Percentiles rank a stretch among this genome's conserved stretches.
Evolutionary conservation across 2,113 vertebrate species (phyloP).

Genomic region (Larimichthys crocea): DNA sequence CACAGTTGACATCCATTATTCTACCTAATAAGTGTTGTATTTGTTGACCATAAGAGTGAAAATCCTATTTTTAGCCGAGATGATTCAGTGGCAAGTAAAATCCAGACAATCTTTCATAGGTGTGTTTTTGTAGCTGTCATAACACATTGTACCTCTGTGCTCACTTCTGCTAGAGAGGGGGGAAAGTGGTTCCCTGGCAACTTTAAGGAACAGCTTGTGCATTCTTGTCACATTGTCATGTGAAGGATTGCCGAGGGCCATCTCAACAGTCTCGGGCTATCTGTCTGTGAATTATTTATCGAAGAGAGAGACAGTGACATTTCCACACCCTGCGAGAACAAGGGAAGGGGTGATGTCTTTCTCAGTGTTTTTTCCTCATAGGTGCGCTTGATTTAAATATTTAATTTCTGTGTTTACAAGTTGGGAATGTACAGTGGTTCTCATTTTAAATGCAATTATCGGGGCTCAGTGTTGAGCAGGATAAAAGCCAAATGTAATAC

Average conservation of each 20-base stretch:
- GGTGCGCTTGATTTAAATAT: constrained; percentile 43
- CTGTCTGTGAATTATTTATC: constrained; percentile 79
- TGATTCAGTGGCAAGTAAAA: constrained; percentile 3
- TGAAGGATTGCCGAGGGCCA: constrained; percentile 69
- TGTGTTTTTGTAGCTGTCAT: constrained; percentile 40
- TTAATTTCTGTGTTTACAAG: constrained; percentile 40
- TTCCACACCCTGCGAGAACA: constrained; percentile 46
- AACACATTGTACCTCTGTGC: constrained; percentile 26
- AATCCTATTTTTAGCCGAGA: constrained; percentile 1
- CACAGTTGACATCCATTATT: constrained; percentile 3
- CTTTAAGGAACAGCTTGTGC: constrained; percentile 73
- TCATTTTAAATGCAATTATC: constrained; percentile 20
- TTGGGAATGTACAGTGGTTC: not conserved
- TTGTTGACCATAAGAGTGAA: not conserved
- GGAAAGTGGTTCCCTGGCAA: constrained; percentile 63
- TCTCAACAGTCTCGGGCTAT: constrained; percentile 63
- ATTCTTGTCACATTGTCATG: constrained; percentile 72
- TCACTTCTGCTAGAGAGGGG: constrained; percentile 22
- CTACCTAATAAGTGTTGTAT: not conserved
- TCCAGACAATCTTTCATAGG: constrained; percentile 1
- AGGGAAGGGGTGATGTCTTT: constrained; percentile 48
- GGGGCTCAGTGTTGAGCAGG: not conserved
- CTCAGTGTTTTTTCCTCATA: constrained; percentile 42
- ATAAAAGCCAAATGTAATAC: not conserved
- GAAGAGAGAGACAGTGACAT: constrained; percentile 60